phyloP scores from a whole-genome alignment of 1,140 invertebrate genomes.

The Matsumurasca onukii region DNA sequence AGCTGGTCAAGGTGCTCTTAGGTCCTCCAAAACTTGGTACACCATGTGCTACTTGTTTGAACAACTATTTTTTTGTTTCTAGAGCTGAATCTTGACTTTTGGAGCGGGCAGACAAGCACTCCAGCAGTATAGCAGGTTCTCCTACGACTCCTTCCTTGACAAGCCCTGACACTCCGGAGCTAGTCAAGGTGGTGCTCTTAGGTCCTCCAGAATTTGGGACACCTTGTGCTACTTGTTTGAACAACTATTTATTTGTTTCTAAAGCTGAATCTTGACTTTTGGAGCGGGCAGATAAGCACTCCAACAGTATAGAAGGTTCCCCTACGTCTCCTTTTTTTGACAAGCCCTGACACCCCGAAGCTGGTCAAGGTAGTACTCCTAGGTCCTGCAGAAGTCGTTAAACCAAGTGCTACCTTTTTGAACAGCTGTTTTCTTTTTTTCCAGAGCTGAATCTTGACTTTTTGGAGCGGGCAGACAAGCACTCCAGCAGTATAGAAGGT shows the following conservation, averaged over 20 bases:
- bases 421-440: too few species aligned
- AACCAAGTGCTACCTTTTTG: too few species aligned
- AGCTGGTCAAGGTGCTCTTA: background rate
- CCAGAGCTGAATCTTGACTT: too few species aligned
- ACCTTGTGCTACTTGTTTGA: too few species aligned
- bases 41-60: too few species aligned
- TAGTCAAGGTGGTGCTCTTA: background rate
- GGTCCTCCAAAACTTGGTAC: background rate
- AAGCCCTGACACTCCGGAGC: background rate
- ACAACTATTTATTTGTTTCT: too few species aligned
- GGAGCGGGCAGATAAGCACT: background rate
- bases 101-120: background rate
- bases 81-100: background rate
- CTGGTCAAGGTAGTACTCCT: background rate
- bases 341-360: background rate
- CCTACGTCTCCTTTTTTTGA: background rate
- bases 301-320: background rate
- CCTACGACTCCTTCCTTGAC: background rate
- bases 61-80: too few species aligned
- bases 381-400: background rate
- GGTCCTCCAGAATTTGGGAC: background rate
- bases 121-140: background rate
- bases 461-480: background rate
- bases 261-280: background rate
- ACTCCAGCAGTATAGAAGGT: conserved; percentile 22